phyloP scores from a whole-genome alignment of 2,888 invertebrate species.

The Plagiodera versicolora region DNA sequence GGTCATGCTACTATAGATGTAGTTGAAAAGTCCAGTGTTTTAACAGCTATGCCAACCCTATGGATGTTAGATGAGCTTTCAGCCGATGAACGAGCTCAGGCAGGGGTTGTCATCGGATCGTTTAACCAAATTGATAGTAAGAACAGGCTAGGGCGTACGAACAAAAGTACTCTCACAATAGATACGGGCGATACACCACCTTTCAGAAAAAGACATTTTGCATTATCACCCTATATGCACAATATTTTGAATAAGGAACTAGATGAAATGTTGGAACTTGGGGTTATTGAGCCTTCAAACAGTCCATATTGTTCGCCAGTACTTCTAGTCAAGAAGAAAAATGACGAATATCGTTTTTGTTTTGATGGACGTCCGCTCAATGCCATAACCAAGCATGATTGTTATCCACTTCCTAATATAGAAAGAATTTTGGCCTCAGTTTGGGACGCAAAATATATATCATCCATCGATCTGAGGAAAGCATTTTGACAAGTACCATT shows the following conservation, averaged over 20 bases:
- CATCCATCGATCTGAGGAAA: constrained; percentile 24
- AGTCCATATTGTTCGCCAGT: constrained; percentile 22
- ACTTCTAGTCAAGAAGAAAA: constrained; percentile 24
- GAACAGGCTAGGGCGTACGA: constrained; percentile 16
- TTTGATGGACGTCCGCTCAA: constrained; percentile 21
- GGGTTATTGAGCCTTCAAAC: constrained; percentile 16
- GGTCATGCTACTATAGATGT: background rate
- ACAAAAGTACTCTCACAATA: constrained; percentile 16
- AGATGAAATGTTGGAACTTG: constrained; percentile 21
- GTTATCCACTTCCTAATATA: constrained; percentile 20
- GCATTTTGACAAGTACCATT: constrained; percentile 24
- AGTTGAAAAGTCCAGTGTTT: background rate
- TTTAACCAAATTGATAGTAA: constrained; percentile 19
- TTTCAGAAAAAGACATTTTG: constrained; percentile 13
- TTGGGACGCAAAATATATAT: constrained; percentile 19
- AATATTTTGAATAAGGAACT: constrained; percentile 22
- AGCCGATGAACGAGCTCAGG: background rate
- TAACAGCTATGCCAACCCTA: background rate
- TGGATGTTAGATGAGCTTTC: background rate
- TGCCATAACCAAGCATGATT: constrained; percentile 19
- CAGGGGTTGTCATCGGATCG: constrained; percentile 6
- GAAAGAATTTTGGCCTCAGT: constrained; percentile 20
- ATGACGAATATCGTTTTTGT: constrained; percentile 18
- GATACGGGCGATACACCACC: constrained; percentile 19
- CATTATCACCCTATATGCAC: constrained; percentile 24